phyloP scores from a whole-genome alignment of 1,140 invertebrate genomes.

The Nephila pilipes region DNA sequence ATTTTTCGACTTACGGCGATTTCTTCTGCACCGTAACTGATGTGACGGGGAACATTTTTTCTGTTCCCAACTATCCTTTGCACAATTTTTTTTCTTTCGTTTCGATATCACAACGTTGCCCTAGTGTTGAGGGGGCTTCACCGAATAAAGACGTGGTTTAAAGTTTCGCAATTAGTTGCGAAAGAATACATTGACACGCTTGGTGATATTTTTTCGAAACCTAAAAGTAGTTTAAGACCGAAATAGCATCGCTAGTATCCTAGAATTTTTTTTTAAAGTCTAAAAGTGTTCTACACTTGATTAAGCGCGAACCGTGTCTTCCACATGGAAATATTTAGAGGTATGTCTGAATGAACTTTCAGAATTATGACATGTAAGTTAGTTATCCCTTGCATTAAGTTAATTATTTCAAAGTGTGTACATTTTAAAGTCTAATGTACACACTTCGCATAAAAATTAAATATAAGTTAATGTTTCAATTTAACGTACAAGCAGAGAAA shows the following conservation, averaged over 20 bases:
- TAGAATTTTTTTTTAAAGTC: neutral
- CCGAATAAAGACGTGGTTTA: slow-evolving; percentile 18
- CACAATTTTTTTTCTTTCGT: neutral
- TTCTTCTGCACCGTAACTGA: neutral
- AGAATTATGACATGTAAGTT: too few species aligned
- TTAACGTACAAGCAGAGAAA: too few species aligned
- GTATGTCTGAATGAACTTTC: too few species aligned
- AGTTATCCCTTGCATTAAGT: too few species aligned
- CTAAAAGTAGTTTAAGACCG: neutral
- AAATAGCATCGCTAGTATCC: slow-evolving; percentile 4
- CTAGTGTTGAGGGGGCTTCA: neutral
- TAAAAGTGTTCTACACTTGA: neutral
- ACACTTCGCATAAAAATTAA: too few species aligned
- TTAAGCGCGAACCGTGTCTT: neutral
- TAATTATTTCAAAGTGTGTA: too few species aligned
- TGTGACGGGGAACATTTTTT: neutral
- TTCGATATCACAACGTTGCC: neutral
- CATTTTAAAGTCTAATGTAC: too few species aligned
- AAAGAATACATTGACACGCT: neutral
- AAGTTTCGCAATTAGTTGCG: slow-evolving; percentile 34
- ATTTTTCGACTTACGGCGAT: slow-evolving; percentile 1
- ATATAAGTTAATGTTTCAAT: too few species aligned
- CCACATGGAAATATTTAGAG: too few species aligned
- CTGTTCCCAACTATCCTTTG: neutral
- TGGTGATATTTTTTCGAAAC: slow-evolving; percentile 18